These are phyloP conservation scores for Asbolus verrucosus DNA, from an alignment of 1,140 invertebrate genomes.

Conservation along the genomic window DNA sequence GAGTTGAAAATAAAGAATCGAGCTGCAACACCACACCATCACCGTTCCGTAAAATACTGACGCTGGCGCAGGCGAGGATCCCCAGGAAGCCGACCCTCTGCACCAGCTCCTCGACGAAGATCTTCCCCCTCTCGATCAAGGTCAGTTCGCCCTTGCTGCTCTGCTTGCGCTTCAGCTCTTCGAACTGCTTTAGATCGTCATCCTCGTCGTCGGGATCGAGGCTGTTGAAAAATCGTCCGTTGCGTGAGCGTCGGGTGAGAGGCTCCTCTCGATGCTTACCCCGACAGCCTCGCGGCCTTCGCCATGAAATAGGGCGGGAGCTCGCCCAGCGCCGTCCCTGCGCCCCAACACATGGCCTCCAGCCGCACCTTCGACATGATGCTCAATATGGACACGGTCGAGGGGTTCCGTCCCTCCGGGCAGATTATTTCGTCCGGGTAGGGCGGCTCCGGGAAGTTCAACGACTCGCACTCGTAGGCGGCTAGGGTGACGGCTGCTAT, in stretches of 20 bases:
- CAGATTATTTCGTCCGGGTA: slow-evolving; percentile 91
- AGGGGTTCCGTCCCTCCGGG: slow-evolving; percentile 71
- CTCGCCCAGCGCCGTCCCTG: slow-evolving; percentile 97
- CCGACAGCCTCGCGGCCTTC: slow-evolving; percentile 85
- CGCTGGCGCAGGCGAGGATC: slow-evolving; percentile 96
- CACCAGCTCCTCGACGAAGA: slow-evolving; percentile 92
- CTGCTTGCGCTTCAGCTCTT: slow-evolving; percentile 77
- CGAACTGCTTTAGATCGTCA: slow-evolving; percentile 83
- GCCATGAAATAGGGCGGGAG: slow-evolving; percentile 98
- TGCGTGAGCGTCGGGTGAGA: background rate
- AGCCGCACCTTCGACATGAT: slow-evolving; percentile 98
- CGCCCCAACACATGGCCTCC: slow-evolving; percentile 98
- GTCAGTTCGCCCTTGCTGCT: slow-evolving; percentile 72
- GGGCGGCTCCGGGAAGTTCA: slow-evolving; percentile 94
- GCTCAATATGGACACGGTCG: slow-evolving; percentile 78
- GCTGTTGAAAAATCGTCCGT: slow-evolving; percentile 61
- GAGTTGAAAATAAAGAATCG: too few species aligned
- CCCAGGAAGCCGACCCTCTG: slow-evolving; percentile 97
- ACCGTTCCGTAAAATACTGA: slow-evolving; percentile 70
- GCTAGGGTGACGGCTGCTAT: slow-evolving; percentile 97
- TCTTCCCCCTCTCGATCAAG: slow-evolving; percentile 82
- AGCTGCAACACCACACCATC: too few species aligned
- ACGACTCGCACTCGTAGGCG: slow-evolving; percentile 94
- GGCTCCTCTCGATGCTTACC: slow-evolving; percentile 56
- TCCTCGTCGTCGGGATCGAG: slow-evolving; percentile 79